phyloP scores from a whole-genome alignment of 2,113 vertebrate species.

The Calyptommatus sinebrachiatus region DNA sequence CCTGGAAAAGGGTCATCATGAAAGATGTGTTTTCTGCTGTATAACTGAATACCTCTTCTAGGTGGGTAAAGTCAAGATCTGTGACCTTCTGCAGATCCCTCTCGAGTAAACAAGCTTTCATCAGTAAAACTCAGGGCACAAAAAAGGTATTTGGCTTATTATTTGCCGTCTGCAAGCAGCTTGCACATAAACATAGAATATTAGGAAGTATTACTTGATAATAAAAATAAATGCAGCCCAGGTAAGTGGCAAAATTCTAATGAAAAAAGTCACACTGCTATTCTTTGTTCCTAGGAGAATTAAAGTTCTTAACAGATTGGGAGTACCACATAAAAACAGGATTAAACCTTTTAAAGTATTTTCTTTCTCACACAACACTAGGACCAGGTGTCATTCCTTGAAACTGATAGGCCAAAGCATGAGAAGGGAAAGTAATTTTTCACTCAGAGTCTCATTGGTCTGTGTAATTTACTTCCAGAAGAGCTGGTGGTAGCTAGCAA shows the following conservation, averaged over 20 bases:
- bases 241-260: conserved; percentile 19
- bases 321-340: too few relatives aligned
- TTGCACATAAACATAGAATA: neutral
- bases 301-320: neutral
- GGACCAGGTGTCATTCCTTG: too few relatives aligned
- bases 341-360: too few relatives aligned
- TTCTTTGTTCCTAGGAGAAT: conserved; percentile 46
- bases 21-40: neutral
- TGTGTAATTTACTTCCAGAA: too few relatives aligned
- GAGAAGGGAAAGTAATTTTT: too few relatives aligned
- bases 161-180: conserved; percentile 18
- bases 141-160: conserved; percentile 14
- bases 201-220: neutral
- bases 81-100: conserved; percentile 3
- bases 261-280: conserved; percentile 14
- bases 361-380: too few relatives aligned
- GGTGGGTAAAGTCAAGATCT: neutral
- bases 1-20: conserved; percentile 22
- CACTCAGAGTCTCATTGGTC: too few relatives aligned
- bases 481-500: too few relatives aligned
- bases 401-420: too few relatives aligned
- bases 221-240: conserved; percentile 32
- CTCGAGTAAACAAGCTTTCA: conserved; percentile 7
- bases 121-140: conserved; percentile 10
- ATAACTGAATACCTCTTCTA: conserved; percentile 18